These are phyloP conservation scores for Poeciliopsis gracilis DNA, from an alignment of 2,797 vertebrate genomes.

Conservation along the genomic window DNA sequence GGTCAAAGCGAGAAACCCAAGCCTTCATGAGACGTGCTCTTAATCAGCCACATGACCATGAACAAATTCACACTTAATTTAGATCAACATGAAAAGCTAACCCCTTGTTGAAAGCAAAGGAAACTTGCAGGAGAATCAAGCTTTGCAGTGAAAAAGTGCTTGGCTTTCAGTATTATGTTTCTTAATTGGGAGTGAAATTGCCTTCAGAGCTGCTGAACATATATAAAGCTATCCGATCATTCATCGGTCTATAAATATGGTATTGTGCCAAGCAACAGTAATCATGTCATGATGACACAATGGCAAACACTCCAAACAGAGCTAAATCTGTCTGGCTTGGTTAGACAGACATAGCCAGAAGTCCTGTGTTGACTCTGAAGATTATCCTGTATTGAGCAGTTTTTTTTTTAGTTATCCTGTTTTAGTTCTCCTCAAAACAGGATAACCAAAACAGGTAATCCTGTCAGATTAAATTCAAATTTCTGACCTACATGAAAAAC, in stretches of 20 bases:
- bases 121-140: constrained; percentile 10
- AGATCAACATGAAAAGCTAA: constrained; percentile 39
- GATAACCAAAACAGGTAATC: too few species aligned
- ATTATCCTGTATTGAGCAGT: too few species aligned
- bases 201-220: constrained; percentile 2
- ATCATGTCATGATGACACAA: background rate
- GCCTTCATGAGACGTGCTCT: constrained; percentile 46
- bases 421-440: too few species aligned
- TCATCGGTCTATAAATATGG: background rate
- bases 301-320: background rate
- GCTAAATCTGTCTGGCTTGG: too few species aligned
- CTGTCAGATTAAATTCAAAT: background rate
- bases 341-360: background rate
- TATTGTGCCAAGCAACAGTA: background rate
- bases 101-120: background rate
- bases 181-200: constrained; percentile 28
- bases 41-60: constrained; percentile 54
- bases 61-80: constrained; percentile 50
- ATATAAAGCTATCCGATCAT: background rate
- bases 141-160: background rate
- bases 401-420: too few species aligned
- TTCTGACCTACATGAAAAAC: background rate
- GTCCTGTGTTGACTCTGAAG: background rate
- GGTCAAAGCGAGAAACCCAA: constrained; percentile 59
- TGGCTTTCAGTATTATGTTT: background rate